Percentiles rank a stretch among this genome's conserved stretches.
These are phyloP conservation scores for Eristalinus aeneus DNA, from an alignment of 2,888 invertebrate species.

Conservation along the genomic window DNA sequence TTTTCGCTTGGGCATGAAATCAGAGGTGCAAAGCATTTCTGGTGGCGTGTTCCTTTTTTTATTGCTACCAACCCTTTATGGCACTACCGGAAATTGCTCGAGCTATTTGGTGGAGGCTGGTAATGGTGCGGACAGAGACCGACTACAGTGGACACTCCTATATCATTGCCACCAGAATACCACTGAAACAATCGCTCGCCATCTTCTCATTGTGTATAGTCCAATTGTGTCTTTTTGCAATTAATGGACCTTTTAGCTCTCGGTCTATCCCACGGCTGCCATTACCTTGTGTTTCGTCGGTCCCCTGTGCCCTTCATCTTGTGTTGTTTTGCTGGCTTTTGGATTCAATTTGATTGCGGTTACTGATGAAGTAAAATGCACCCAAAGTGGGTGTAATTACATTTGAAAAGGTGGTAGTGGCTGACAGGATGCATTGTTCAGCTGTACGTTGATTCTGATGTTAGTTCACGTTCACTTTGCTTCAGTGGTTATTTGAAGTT, in stretches of 20 bases:
- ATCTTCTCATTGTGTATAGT: constrained; percentile 40
- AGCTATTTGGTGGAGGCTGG: constrained; percentile 11
- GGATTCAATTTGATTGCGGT: constrained; percentile 59
- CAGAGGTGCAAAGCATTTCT: constrained; percentile 46
- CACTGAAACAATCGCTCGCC: constrained; percentile 32
- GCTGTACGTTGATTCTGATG: constrained; percentile 6
- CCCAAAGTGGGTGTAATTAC: constrained; percentile 46
- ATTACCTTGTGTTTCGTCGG: constrained; percentile 12
- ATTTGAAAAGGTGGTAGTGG: constrained; percentile 28
- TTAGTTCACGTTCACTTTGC: background rate
- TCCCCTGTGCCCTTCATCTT: constrained; percentile 11
- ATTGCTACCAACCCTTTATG: constrained; percentile 42
- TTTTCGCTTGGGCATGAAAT: constrained; percentile 21
- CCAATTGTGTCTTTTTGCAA: constrained; percentile 49
- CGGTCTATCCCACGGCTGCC: constrained; percentile 31
- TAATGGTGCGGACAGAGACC: constrained; percentile 21
- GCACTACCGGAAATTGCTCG: constrained; percentile 51
- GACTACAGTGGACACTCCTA: constrained; percentile 12
- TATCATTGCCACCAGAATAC: constrained; percentile 14
- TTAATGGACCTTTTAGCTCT: constrained; percentile 50
- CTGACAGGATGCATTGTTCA: constrained; percentile 28
- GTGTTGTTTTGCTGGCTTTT: constrained; percentile 40
- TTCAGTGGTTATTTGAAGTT: background rate
- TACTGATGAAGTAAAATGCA: constrained; percentile 55
- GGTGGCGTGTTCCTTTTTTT: constrained; percentile 30